Conservation (phyloP, 1,140 invertebrate species). For the Brachionus rotundiformis region DNA sequence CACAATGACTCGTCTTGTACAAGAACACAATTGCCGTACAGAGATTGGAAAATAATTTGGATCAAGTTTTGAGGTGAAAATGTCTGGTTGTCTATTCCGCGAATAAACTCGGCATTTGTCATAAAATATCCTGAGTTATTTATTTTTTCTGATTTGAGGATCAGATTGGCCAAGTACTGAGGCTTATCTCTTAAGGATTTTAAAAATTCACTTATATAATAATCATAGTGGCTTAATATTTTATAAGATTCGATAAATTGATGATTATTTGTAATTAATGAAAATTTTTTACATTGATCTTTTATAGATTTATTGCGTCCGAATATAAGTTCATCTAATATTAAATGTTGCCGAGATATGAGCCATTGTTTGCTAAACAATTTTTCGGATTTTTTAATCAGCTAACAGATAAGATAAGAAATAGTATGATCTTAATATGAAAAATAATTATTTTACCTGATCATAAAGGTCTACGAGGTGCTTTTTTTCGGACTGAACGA, state of each 20-base stretch:
- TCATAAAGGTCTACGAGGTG: conserved; percentile 28
- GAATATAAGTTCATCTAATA: conserved; percentile 45
- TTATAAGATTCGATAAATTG: conserved; percentile 51
- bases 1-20: conserved; percentile 79
- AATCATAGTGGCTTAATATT: conserved; percentile 69
- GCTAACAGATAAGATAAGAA: neutral
- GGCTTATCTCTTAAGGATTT: conserved; percentile 75
- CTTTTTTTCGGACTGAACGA: conserved; percentile 41
- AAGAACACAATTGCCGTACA: conserved; percentile 79
- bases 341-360: conserved; percentile 4
- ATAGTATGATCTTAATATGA: neutral
- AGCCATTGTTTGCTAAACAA: conserved; percentile 42
- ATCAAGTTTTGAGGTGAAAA: conserved; percentile 60
- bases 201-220: conserved; percentile 77
- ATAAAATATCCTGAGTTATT: conserved; percentile 62
- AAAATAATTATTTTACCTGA: conserved; percentile 41
- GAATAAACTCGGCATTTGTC: conserved; percentile 55
- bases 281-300: conserved; percentile 49
- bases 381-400: conserved; percentile 40
- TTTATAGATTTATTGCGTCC: conserved; percentile 29
- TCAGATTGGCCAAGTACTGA: conserved; percentile 75
- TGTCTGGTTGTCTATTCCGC: conserved; percentile 46
- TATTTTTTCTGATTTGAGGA: conserved; percentile 75
- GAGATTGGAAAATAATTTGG: conserved; percentile 74
- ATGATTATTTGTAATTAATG: conserved; percentile 8